Conservation (phyloP, 2,888 invertebrate genomes). For the Hydraecia micacea region DNA sequence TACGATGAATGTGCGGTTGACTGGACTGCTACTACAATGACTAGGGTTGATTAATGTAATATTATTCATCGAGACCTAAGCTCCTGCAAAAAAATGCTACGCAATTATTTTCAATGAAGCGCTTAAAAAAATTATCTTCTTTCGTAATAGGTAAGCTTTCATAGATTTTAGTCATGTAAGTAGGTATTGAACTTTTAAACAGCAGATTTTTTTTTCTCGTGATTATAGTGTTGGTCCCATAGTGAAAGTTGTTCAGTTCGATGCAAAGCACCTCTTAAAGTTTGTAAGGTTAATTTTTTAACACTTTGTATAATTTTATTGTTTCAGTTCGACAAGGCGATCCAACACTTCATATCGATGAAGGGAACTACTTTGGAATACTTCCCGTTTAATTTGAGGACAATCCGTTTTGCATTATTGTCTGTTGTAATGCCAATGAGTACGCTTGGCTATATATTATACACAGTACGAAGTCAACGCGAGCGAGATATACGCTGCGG, state of each 20-base stretch:
- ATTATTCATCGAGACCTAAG: not conserved
- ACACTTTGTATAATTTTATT: conserved; percentile 1
- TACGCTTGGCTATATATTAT: conserved; percentile 86
- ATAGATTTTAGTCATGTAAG: no score
- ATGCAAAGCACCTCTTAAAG: no score
- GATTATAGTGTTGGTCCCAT: no score
- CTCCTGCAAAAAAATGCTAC: not conserved
- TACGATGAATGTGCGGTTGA: not conserved
- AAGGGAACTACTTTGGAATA: conserved; percentile 90
- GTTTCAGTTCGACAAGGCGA: conserved; percentile 94
- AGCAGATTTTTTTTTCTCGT: no score
- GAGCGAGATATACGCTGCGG: conserved; percentile 92
- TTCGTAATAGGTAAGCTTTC: no score
- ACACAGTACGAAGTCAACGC: conserved; percentile 83
- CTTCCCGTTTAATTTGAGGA: conserved; percentile 91
- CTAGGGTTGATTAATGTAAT: not conserved
- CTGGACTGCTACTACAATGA: no score
- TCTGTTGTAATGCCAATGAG: conserved; percentile 89
- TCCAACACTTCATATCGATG: conserved; percentile 93
- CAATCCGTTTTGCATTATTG: conserved; percentile 83
- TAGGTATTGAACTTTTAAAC: no score
- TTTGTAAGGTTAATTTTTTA: no score
- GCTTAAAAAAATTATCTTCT: not conserved
- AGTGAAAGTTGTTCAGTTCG: no score
- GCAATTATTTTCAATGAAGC: not conserved